These are phyloP conservation scores for Malaclemys terrapin DNA, from an alignment of 2,113 vertebrate species.

Conservation along the genomic window DNA sequence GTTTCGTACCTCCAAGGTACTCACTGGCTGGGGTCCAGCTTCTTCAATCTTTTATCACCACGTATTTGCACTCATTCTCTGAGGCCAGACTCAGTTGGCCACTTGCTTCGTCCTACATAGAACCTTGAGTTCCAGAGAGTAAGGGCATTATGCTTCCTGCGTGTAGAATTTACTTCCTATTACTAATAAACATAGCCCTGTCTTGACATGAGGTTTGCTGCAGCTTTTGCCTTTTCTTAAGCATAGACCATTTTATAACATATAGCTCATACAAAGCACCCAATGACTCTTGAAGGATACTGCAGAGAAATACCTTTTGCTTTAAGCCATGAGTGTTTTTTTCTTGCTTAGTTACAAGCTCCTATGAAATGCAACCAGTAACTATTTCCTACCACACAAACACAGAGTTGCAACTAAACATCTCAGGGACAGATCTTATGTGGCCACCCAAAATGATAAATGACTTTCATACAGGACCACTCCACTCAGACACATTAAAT, in stretches of 20 bases:
- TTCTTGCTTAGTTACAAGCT: background rate
- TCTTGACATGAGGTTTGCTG: background rate
- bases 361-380: background rate
- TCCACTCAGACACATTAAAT: background rate
- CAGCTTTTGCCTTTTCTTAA: background rate
- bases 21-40: background rate
- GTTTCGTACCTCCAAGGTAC: background rate
- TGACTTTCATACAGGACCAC: background rate
- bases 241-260: background rate
- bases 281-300: conserved; percentile 20
- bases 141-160: conserved; percentile 1
- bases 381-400: background rate
- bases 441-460: background rate
- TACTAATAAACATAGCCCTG: conserved; percentile 1
- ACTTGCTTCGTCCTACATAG: background rate
- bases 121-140: background rate
- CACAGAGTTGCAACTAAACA: background rate
- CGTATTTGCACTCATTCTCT: background rate
- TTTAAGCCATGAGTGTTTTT: conserved; percentile 9
- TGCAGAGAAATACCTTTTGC: background rate
- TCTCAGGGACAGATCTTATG: background rate
- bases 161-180: background rate
- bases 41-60: background rate
- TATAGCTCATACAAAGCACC: background rate
- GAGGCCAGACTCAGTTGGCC: background rate